phyloP scores from a whole-genome alignment of 1,140 invertebrate species.

The Plectrocnemia conspersa region DNA sequence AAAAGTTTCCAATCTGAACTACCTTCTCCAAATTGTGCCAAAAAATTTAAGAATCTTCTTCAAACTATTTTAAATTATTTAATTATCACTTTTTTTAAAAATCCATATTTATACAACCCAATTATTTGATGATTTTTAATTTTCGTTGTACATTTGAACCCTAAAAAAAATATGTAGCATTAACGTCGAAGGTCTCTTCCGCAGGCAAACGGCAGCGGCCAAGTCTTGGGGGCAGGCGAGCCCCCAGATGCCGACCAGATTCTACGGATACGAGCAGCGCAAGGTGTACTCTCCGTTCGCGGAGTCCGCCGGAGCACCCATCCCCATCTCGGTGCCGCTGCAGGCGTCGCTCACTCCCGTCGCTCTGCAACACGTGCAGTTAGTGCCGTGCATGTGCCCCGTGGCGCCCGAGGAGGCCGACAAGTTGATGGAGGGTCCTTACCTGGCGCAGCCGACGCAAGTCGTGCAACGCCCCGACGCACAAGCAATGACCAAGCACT shows the following conservation, averaged over 20 bases:
- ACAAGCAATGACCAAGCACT: slow-evolving; percentile 24
- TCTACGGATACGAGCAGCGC: slow-evolving; percentile 46
- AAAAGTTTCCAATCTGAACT: too few species aligned
- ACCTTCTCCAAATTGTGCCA: too few species aligned
- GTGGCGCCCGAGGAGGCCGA: slow-evolving; percentile 50
- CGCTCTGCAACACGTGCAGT: slow-evolving; percentile 50
- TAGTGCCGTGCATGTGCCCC: slow-evolving; percentile 55
- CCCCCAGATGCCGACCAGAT: slow-evolving; percentile 40
- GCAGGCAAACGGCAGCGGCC: slow-evolving; percentile 16
- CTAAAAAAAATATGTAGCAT: too few species aligned
- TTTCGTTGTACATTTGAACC: too few species aligned
- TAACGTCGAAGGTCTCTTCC: too few species aligned
- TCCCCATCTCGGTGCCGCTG: slow-evolving; percentile 50
- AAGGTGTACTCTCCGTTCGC: slow-evolving; percentile 43
- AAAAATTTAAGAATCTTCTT: too few species aligned
- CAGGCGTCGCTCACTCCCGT: slow-evolving; percentile 50
- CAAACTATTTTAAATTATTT: too few species aligned
- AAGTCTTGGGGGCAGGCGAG: slow-evolving; percentile 27
- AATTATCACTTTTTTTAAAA: too few species aligned
- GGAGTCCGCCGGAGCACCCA: slow-evolving; percentile 38
- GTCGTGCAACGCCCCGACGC: slow-evolving; percentile 36
- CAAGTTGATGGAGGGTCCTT: slow-evolving; percentile 47
- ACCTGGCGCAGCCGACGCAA: slow-evolving; percentile 43
- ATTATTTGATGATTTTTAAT: too few species aligned
- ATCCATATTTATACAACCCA: too few species aligned